Evolutionary conservation across 2,888 invertebrate species (phyloP).

Genomic region (Aethes cnicana): DNA sequence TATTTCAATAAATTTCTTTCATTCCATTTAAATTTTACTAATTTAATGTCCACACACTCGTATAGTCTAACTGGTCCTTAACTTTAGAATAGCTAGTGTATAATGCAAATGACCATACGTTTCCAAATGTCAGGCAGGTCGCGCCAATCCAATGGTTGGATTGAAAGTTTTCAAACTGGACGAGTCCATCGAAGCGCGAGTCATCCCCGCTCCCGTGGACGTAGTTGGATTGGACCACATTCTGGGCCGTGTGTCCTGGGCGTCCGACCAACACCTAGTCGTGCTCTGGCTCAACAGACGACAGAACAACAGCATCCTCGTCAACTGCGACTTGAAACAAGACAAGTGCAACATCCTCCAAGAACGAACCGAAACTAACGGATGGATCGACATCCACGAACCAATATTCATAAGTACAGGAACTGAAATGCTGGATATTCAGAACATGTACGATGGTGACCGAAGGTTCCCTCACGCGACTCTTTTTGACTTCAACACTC

Average conservation of each 20-base stretch:
- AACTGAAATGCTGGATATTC: constrained; percentile 68
- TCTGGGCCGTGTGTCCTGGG: constrained; percentile 88
- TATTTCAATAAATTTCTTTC: no score
- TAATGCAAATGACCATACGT: constrained; percentile 2
- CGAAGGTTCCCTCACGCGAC: constrained; percentile 74
- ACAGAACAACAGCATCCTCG: constrained; percentile 87
- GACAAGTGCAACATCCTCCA: constrained; percentile 68
- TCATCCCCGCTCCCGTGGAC: constrained; percentile 78
- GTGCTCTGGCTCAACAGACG: constrained; percentile 93
- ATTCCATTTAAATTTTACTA: no score
- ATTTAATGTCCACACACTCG: no score
- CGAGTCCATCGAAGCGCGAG: constrained; percentile 55
- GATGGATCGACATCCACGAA: constrained; percentile 86
- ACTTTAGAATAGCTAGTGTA: no score
- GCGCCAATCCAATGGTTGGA: constrained; percentile 87
- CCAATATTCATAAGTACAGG: constrained; percentile 79
- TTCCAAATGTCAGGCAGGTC: constrained; percentile 83
- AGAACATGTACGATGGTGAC: constrained; percentile 56
- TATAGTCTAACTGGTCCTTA: no score
- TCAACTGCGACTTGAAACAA: constrained; percentile 78
- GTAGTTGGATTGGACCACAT: constrained; percentile 84
- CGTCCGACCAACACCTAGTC: constrained; percentile 84
- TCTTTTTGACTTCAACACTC: constrained; percentile 55
- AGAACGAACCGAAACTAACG: constrained; percentile 80
- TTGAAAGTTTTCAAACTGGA: constrained; percentile 83